Evolutionary conservation across 2,888 invertebrate species (phyloP), one percentile per base, ranked within the genome.

Genomic region (Harpagoxenus sublaevis): DNA sequence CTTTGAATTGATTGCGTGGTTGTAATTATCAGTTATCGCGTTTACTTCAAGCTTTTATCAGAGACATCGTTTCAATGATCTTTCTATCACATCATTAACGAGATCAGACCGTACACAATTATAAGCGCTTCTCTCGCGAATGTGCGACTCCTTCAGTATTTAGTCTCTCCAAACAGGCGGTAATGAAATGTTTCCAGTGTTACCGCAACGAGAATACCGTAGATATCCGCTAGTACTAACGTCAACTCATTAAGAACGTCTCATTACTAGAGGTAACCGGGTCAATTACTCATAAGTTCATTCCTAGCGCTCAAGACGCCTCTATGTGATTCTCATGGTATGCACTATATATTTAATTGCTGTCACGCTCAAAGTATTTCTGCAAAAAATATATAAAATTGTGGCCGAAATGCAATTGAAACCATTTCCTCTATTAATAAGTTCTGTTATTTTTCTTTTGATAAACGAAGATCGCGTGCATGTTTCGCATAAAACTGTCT

Each of bases 241-340:
- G 86, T 89, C 89, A 83, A 90, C 91, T 90, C 91, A 89, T 91
- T 92, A 91, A 89, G 92, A 84, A 84, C 89, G 88, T 88, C 90
- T 92, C 90, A 90, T 92, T 92, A 93, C 51, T 83, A 66, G 83
- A 79, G 82, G 86, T 81, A 89, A 88, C 82, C 75, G 60, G 88
- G 86, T 88, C 84, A 79, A 85, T 86, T 84, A 86, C 84, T 79
- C 77, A 73, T 71, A 73, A 81, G 60, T 73, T 35, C 23, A 71
- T 18, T 35, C 18, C 18, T n/a, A 78, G 15, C 28, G n/a, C 18
- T 45, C 48, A 35, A 71, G 48, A 71, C 23, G 9, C 45, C 15
- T 6, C 23, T 39, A n/a, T 39, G 28, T 55, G 60, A 71, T 81
- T 66, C 42, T 9, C 57, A 8, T 35, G 3, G n/a, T n/a, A 39